Evolutionary conservation across 2,797 vertebrate genomes (phyloP).

Genomic region (Ctenosaura bakeri): DNA sequence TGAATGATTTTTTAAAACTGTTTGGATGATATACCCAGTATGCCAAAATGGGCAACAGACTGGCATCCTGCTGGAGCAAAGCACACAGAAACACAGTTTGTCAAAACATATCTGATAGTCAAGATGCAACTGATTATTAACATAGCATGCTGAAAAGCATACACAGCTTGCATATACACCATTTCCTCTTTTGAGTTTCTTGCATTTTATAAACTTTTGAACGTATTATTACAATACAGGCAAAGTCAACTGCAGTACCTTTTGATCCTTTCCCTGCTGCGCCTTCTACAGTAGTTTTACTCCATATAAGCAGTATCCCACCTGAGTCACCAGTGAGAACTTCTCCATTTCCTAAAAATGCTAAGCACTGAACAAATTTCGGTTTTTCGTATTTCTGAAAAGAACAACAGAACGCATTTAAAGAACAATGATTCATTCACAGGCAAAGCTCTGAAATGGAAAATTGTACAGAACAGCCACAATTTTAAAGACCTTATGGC

Average conservation of each 20-base stretch:
- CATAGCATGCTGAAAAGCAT: not conserved
- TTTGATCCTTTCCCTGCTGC: constrained; percentile 91
- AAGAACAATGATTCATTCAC: not conserved
- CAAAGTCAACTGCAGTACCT: constrained; percentile 81
- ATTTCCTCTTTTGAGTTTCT: not conserved
- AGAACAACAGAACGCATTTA: constrained; percentile 63
- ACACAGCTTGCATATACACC: too few relatives aligned
- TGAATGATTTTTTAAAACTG: not conserved
- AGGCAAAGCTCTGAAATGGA: not conserved
- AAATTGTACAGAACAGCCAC: not conserved
- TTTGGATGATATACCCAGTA: not conserved
- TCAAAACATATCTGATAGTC: not conserved
- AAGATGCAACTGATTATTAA: not conserved
- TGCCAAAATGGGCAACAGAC: not conserved
- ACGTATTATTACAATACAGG: not conserved
- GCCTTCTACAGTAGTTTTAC: constrained; percentile 89
- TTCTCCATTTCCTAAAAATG: constrained; percentile 93
- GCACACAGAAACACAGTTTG: too few relatives aligned
- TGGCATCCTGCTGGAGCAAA: not conserved
- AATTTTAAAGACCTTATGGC: not conserved
- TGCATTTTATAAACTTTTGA: not conserved
- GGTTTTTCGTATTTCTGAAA: constrained; percentile 98
- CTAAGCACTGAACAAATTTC: constrained; percentile 96
- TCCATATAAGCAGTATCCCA: constrained; percentile 94
- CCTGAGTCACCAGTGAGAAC: constrained; percentile 97